Percentiles rank a stretch among this genome's conserved stretches.
phyloP scores from a whole-genome alignment of 2,888 invertebrate species.

The Leucophenga maculata region DNA sequence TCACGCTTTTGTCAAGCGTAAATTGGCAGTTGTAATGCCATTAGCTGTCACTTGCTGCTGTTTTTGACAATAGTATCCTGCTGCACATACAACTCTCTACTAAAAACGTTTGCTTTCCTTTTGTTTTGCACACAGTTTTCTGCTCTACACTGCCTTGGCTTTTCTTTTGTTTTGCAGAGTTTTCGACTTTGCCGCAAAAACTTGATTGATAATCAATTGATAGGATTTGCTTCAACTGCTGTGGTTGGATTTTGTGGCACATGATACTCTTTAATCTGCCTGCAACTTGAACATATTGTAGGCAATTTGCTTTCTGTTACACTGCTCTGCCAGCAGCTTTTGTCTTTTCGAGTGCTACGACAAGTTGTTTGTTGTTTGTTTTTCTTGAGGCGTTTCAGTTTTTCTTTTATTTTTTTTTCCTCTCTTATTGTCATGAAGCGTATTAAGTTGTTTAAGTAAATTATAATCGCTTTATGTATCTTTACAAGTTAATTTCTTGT shows the following conservation, averaged over 20 bases:
- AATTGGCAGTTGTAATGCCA: slow-evolving; percentile 63
- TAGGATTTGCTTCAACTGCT: slow-evolving; percentile 56
- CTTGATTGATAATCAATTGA: slow-evolving; percentile 70
- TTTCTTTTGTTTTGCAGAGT: slow-evolving; percentile 25
- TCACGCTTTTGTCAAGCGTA: slow-evolving; percentile 11
- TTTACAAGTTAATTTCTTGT: slow-evolving; percentile 20
- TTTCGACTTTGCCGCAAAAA: slow-evolving; percentile 31
- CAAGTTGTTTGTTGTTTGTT: slow-evolving; percentile 32
- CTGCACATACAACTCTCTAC: not conserved
- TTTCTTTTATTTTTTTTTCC: slow-evolving; percentile 24
- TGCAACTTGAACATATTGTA: slow-evolving; percentile 47
- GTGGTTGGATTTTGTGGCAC: slow-evolving; percentile 62
- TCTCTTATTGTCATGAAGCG: slow-evolving; percentile 43
- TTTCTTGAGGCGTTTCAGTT: slow-evolving; percentile 4
- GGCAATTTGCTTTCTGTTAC: slow-evolving; percentile 30
- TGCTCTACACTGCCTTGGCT: slow-evolving; percentile 22
- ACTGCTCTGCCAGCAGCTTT: slow-evolving; percentile 40
- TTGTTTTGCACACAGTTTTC: not conserved
- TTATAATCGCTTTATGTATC: slow-evolving; percentile 54
- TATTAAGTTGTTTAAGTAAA: slow-evolving; percentile 63
- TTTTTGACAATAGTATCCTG: too few relatives aligned
- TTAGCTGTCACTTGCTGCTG: slow-evolving; percentile 41
- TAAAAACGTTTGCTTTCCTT: not conserved
- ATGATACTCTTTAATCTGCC: slow-evolving; percentile 61
- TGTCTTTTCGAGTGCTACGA: slow-evolving; percentile 21